Conservation (phyloP, 2,113 vertebrate species). For the Danio rerio region GRCz12tu NC_133187.1:14412001-14412500, state of each 20-base stretch:
- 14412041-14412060: constrained; percentile 9
- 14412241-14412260: background rate
- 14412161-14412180: constrained; percentile 95
- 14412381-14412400: no score
- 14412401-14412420: no score
- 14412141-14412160: constrained; percentile 86
- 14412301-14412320: no score
- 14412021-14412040: constrained; percentile 90
- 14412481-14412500: no score
- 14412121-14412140: background rate
- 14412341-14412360: no score
- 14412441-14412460: no score
- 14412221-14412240: constrained; percentile 76
- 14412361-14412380: no score
- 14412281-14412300: no score
- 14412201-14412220: constrained; percentile 86
- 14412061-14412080: background rate
- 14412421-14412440: no score
- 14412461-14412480: no score
- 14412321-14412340: no score
- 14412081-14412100: background rate
- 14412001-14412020: constrained; percentile 88
- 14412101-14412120: background rate
- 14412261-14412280: background rate
- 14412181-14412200: constrained; percentile 98